A percentile compares a stretch with the other conserved stretches of the same genome.
Evolutionary conservation across 2,888 invertebrate genomes (phyloP).

Genomic region (Heteromurus nitidus): DNA sequence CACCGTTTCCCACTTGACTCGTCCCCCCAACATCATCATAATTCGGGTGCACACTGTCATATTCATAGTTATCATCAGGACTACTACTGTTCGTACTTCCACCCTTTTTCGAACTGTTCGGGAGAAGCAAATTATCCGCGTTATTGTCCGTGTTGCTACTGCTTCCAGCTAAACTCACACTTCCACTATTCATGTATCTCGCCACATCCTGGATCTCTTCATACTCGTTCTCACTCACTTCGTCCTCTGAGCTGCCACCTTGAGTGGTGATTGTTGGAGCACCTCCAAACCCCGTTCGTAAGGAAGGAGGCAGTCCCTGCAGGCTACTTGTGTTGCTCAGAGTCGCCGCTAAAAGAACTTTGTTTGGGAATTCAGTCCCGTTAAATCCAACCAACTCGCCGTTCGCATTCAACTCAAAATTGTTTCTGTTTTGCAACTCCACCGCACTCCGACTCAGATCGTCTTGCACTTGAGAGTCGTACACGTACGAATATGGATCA

Average conservation of each 20-base stretch:
- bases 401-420: slow-evolving; percentile 12
- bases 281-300: slow-evolving; percentile 36
- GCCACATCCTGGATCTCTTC: slow-evolving; percentile 73
- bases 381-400: slow-evolving; percentile 27
- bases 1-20: background rate
- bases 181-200: slow-evolving; percentile 70
- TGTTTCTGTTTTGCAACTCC: slow-evolving; percentile 18
- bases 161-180: slow-evolving; percentile 17
- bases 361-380: slow-evolving; percentile 43
- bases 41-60: slow-evolving; percentile 55
- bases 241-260: slow-evolving; percentile 18
- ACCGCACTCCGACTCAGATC: slow-evolving; percentile 5
- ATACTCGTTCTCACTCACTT: slow-evolving; percentile 71
- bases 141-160: slow-evolving; percentile 10
- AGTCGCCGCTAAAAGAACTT: slow-evolving; percentile 31
- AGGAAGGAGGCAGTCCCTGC: slow-evolving; percentile 35
- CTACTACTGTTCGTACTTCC: slow-evolving; percentile 51
- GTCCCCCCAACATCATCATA: slow-evolving; percentile 43
- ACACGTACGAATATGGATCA: slow-evolving; percentile 72
- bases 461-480: slow-evolving; percentile 69
- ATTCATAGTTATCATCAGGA: slow-evolving; percentile 51
- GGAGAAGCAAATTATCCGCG: background rate
- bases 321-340: slow-evolving; percentile 35
- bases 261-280: slow-evolving; percentile 22
- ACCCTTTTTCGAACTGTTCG: slow-evolving; percentile 7